Evolutionary conservation across 2,113 vertebrate species (phyloP).

Genomic region (Paratilapia polleni): DNA sequence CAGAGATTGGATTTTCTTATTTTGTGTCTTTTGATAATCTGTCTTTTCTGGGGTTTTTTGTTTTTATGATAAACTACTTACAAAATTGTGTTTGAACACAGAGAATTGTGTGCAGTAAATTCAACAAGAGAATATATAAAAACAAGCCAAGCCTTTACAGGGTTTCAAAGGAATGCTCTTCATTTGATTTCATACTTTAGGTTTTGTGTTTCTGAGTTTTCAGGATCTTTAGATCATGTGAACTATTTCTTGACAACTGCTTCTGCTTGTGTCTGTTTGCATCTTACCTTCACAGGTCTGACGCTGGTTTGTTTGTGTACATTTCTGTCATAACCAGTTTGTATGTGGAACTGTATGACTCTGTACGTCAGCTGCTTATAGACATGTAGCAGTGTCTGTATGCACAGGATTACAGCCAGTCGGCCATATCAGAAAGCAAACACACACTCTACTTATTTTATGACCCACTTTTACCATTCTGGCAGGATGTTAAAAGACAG

Average conservation of each 20-base stretch:
- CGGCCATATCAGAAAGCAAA: constrained; percentile 52
- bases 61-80: neutral
- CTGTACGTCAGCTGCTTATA: constrained; percentile 9
- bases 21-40: neutral
- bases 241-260: neutral
- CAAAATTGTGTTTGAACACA: neutral
- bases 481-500: neutral
- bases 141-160: neutral
- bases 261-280: neutral
- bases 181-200: neutral
- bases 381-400: constrained; percentile 47
- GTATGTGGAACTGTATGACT: neutral
- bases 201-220: neutral
- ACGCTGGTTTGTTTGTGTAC: neutral
- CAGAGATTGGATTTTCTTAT: no score
- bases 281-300: neutral
- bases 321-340: constrained; percentile 1
- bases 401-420: constrained; percentile 45
- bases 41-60: neutral
- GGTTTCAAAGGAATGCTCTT: neutral
- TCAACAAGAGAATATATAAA: neutral
- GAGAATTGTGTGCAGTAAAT: neutral
- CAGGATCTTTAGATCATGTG: neutral
- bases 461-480: neutral
- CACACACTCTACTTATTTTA: neutral